Evolutionary conservation across 2,113 vertebrate genomes (phyloP).

Genomic region (Atherinomorus stipes): DNA sequence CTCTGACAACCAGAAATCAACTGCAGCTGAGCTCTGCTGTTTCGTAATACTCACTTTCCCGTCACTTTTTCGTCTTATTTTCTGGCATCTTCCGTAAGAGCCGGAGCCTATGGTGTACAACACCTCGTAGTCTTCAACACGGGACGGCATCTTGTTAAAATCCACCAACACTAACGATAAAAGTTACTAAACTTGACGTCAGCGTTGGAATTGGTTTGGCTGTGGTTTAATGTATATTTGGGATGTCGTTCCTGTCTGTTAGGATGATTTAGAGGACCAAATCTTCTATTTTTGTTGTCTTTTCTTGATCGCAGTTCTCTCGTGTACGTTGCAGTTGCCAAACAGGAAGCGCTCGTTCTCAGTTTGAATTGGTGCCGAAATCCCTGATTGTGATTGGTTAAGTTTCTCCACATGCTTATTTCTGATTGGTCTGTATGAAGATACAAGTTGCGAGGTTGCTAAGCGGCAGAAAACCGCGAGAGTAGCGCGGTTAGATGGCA

Average conservation of each 20-base stretch:
- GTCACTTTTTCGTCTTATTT: conserved; percentile 90
- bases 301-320: not conserved
- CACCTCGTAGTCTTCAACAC: conserved; percentile 93
- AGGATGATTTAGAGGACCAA: not conserved
- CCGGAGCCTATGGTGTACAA: conserved; percentile 91
- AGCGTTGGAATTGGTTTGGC: not conserved
- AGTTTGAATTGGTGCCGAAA: conserved; percentile 79
- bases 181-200: conserved; percentile 13
- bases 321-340: not conserved
- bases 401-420: fast-evolving
- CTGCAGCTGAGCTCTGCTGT: not conserved
- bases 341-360: conserved; percentile 31
- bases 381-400: conserved; percentile 70
- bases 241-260: not conserved
- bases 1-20: not conserved
- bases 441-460: conserved; percentile 65
- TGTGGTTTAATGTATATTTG: not conserved
- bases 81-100: conserved; percentile 94
- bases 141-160: conserved; percentile 85
- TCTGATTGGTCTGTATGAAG: conserved; percentile 67
- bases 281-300: not conserved
- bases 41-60: conserved; percentile 86
- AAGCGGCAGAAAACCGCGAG: conserved; percentile 66
- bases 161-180: not conserved
- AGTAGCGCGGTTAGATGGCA: conserved; percentile 48